A percentile compares a stretch with the other conserved stretches of the same genome.
Conservation (phyloP, 2,113 vertebrate species). For the Beaufortia kweichowensis region DNA sequence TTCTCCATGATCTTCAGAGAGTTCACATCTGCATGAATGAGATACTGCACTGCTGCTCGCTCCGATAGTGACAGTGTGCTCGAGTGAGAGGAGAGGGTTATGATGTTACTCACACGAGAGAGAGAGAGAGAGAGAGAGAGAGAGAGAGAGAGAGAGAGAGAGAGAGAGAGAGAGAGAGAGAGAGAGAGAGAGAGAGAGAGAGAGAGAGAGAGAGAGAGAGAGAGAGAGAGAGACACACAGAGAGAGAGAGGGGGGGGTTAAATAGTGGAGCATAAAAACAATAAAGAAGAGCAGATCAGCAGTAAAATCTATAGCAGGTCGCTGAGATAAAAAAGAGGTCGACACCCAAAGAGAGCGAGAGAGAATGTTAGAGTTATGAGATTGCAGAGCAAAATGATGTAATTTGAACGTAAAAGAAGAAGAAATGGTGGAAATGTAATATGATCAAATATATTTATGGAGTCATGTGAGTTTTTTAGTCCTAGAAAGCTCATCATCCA, state of each 20-base stretch:
- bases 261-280: too few relatives aligned
- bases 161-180: too few relatives aligned
- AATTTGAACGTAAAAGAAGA: background rate
- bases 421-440: background rate
- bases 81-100: slow-evolving; percentile 8
- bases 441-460: background rate
- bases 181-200: background rate
- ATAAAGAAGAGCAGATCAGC: background rate
- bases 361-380: background rate
- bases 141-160: background rate
- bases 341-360: background rate
- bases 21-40: slow-evolving; percentile 29
- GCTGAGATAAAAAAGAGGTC: background rate
- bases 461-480: background rate
- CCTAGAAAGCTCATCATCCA: too few relatives aligned
- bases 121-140: slow-evolving; percentile 5
- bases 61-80: slow-evolving; percentile 11
- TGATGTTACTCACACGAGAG: slow-evolving; percentile 32
- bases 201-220: background rate
- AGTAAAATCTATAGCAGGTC: background rate
- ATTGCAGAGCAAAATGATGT: background rate
- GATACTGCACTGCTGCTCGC: background rate
- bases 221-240: slow-evolving; percentile 12
- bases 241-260: background rate
- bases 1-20: slow-evolving; percentile 51